Evolutionary conservation across 2,888 invertebrate genomes (phyloP), one percentile per base, ranked within the genome.

Genomic region (Lomographa bimaculata): DNA sequence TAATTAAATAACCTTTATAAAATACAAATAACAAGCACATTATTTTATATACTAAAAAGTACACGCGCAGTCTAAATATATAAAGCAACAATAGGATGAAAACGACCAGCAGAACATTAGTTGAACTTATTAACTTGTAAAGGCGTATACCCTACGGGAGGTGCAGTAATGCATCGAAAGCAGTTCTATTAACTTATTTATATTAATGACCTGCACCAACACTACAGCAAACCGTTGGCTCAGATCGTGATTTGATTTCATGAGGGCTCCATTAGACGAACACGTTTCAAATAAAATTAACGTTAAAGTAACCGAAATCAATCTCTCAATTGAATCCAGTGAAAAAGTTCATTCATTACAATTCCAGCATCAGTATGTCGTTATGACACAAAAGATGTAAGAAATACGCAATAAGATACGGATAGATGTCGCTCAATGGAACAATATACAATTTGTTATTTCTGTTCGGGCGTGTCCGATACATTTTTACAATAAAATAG

Each of bases 391-490:
- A 66, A 60, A 51, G 54, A 34, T 36, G 38, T 54, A 60, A 65
- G 64, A 66, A 66, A 47, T 39, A 57, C 58, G 68, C 68, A 68
- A 71, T 48, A 40, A 41, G 44, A 56, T 60, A 57, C 55, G 59
- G 51, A 58, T 55, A 59, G 64, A 67, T 66, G 64, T 70, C 66
- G 64, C 60, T 64, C 57, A 54, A 53, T 50, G 54, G 66, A 64
- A 74, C 75, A 72, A 77, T 74, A 64, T 65, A 73, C 63, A 72
- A 71, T 67, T 75, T 69, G 62, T 68, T 73, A 71, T 70, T 64
- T 64, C 54, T 57, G 47, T 61, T 58, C 59, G 59, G 60, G 57
- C 64, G 64, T 65, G 61, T 58, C 61, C 55, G 60, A 65, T 61
- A 67, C 60, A 67, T 70, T 75, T 75, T 71, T 64, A 69, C 63